Base-by-base conservation (phyloP, 1,140 invertebrate species). In the Pemphigus obesinymphae region DNA sequence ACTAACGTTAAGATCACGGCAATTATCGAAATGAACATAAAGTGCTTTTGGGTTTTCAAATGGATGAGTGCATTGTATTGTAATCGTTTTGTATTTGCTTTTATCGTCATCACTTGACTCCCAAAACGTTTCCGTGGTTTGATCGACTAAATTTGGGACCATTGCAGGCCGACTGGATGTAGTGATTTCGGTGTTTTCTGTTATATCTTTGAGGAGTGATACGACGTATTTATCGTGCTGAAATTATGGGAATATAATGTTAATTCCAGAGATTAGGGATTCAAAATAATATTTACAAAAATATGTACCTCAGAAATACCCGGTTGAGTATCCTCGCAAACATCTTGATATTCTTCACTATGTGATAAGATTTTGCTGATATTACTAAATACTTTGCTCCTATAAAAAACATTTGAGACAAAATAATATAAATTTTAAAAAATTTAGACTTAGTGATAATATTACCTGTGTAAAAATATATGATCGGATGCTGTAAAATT, bases 81-180 rank as follows among this genome's bases (percentile, higher is more conserved):
- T 91, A n/a, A 95, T 89, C 2, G 88, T 89, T 86, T 98, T 97
- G 2, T 93, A 92, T 87, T 96, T 96, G 86, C 96, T 97, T 76
- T 93, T 88, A 87, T 98, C 97, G 86, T 99, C 97, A 85, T 99
- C 97, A 4, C 97, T 97, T 82, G 96, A 98, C 88, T 99, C 97
- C 97, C 97, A 99, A 87, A 99, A 99, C 0, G 97, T 99, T 88
- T 99, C 97, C 0, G 96, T 98, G 1, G 95, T 97, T 84, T 93
- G 94, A 87, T 99, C 97, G 0, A 92, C 95, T 10, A 99, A 89
- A 85, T 96, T 96, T 3, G 92, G 92, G 29, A 96, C 92, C 95
- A 99, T 97, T 3, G 96, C 96, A 85, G 94, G 94, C 2, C 97
- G 90, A 84, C 96, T 98, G 0, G 96, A 98, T 0, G 95, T 94